phyloP scores from a whole-genome alignment of 2,888 invertebrate genomes.

The Caenorhabditis macrosperma region DNA sequence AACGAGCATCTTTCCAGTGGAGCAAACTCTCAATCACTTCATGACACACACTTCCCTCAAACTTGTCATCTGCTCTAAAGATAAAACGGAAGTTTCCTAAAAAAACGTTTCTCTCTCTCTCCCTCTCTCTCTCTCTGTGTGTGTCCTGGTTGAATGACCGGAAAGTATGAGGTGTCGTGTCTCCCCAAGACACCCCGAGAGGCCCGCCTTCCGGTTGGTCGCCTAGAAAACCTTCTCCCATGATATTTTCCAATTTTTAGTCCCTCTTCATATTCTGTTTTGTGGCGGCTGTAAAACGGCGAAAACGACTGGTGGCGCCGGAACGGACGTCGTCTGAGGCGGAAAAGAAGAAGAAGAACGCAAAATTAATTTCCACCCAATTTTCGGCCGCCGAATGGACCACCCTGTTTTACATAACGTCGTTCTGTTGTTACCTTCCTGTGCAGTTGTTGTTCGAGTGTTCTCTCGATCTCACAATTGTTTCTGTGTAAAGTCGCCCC shows the following conservation, averaged over 20 bases:
- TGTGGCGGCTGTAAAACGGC: constrained; percentile 33
- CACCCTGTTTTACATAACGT: constrained; percentile 3
- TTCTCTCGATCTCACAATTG: not conserved
- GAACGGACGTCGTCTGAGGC: not conserved
- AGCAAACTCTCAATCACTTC: no score
- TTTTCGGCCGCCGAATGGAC: constrained; percentile 23
- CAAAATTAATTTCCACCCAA: constrained; percentile 53
- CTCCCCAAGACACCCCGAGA: not conserved
- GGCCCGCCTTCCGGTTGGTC: not conserved
- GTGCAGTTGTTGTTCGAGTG: not conserved
- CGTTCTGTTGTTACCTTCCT: not conserved
- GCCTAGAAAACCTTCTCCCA: no score
- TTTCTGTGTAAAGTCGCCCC: constrained; percentile 29
- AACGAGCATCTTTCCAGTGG: no score
- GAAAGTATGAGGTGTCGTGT: constrained; percentile 23
- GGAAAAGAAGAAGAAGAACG: constrained; percentile 5
- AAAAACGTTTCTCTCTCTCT: no score
- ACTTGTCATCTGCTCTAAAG: no score
- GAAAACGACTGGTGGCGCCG: constrained; percentile 14
- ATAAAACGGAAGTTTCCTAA: no score
- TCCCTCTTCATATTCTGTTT: not conserved
- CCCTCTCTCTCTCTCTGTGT: constrained; percentile 12
- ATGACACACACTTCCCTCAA: no score
- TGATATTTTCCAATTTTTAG: not conserved
- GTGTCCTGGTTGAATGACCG: constrained; percentile 34